phyloP scores from a whole-genome alignment of 2,888 invertebrate species.

The Brachyptera putata region DNA sequence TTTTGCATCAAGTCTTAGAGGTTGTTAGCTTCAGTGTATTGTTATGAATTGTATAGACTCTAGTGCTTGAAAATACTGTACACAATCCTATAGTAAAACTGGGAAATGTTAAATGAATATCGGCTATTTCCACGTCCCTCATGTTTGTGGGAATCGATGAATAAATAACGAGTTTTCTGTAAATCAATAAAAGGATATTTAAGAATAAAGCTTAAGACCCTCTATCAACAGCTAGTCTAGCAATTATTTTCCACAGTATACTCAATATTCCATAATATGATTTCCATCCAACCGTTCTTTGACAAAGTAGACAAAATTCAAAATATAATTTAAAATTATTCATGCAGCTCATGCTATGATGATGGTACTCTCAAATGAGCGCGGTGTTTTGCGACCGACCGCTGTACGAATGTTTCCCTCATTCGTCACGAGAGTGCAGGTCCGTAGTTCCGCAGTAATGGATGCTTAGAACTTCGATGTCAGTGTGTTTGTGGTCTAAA shows the following conservation, averaged over 20 bases:
- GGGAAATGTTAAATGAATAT: slow-evolving; percentile 5
- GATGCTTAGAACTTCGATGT: slow-evolving; percentile 21
- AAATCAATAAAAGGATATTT: slow-evolving; percentile 27
- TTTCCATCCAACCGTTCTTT: too few species aligned
- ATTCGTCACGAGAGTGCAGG: background rate
- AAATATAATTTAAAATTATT: too few species aligned
- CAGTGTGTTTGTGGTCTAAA: slow-evolving; percentile 26
- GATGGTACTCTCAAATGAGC: too few species aligned
- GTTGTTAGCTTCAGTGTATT: slow-evolving; percentile 32
- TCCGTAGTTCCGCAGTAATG: background rate
- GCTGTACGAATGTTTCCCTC: too few species aligned
- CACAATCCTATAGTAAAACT: slow-evolving; percentile 7
- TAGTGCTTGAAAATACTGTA: slow-evolving; percentile 30
- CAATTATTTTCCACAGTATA: too few species aligned
- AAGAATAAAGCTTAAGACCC: slow-evolving; percentile 30
- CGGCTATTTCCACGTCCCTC: slow-evolving; percentile 1
- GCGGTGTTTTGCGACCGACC: too few species aligned
- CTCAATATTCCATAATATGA: too few species aligned
- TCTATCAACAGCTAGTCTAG: slow-evolving; percentile 2
- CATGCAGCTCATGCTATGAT: too few species aligned
- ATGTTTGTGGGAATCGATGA: slow-evolving; percentile 22
- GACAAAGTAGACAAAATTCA: too few species aligned
- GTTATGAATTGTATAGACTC: slow-evolving; percentile 30
- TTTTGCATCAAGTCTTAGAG: slow-evolving; percentile 33
- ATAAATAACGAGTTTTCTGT: slow-evolving; percentile 31